A percentile compares a stretch with the other conserved stretches of the same genome.
These are phyloP conservation scores for Prunella strophiata DNA, from an alignment of 2,797 vertebrate genomes.

Conservation along the genomic window DNA sequence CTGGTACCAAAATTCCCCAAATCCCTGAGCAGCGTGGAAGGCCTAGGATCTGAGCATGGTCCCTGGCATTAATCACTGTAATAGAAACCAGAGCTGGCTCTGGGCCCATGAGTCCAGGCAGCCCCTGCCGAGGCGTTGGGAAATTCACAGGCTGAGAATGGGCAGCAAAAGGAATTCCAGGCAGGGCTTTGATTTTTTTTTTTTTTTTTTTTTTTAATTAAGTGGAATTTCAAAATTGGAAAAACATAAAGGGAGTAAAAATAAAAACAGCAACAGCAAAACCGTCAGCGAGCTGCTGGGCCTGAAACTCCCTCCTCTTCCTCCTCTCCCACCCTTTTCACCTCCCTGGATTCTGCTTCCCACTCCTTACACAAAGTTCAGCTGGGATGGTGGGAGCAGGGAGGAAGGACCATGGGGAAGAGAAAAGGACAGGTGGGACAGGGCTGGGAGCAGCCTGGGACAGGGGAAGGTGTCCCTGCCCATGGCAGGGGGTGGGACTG, in stretches of 20 bases:
- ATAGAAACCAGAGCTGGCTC: slow-evolving; percentile 84
- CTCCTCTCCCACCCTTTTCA: not conserved
- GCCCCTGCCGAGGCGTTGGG: slow-evolving; percentile 70
- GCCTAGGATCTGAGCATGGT: slow-evolving; percentile 73
- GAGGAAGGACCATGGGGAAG: not conserved
- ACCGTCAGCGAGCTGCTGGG: not conserved
- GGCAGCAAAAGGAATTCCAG: slow-evolving; percentile 79
- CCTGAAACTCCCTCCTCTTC: not conserved
- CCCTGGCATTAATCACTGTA: slow-evolving; percentile 81
- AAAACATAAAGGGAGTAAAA: slow-evolving; percentile 72
- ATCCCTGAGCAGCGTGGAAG: slow-evolving; percentile 71
- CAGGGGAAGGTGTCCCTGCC: too few relatives aligned
- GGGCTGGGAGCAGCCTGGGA: not conserved
- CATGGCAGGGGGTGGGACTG: not conserved
- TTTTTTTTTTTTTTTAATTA: slow-evolving; percentile 13
- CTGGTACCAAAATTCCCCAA: slow-evolving; percentile 67
- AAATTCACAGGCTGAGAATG: slow-evolving; percentile 70
- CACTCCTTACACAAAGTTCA: not conserved
- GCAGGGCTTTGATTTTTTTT: slow-evolving; percentile 38
- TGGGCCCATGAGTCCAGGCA: slow-evolving; percentile 77
- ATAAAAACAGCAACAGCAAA: slow-evolving; percentile 49
- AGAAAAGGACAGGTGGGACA: not conserved
- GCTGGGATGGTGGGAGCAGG: not conserved
- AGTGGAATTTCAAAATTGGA: slow-evolving; percentile 67
- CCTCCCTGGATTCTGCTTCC: not conserved